Evolutionary conservation across 2,888 invertebrate genomes (phyloP).

Genomic region (Epinotia demarniana): DNA sequence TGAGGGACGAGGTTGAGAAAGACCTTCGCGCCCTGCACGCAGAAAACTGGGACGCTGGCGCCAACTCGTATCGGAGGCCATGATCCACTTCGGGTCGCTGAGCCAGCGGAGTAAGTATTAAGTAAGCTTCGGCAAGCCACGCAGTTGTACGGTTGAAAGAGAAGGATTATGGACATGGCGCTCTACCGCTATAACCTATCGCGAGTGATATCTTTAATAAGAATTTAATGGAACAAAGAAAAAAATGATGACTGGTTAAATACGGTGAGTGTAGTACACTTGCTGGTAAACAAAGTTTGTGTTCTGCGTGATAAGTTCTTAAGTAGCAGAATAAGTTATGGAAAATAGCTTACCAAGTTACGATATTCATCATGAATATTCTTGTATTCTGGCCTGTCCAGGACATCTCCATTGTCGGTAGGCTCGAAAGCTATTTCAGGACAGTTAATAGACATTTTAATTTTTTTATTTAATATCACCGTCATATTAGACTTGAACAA

Average conservation of each 20-base stretch:
- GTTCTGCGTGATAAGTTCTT: neutral
- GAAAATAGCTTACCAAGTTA: constrained; percentile 86
- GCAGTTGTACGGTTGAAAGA: neutral
- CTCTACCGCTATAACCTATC: neutral
- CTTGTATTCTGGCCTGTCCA: constrained; percentile 90
- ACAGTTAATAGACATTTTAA: neutral
- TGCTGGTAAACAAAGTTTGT: neutral
- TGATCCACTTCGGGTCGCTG: too few relatives aligned
- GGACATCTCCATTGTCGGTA: constrained; percentile 84
- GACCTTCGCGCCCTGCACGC: too few relatives aligned
- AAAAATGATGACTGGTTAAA: too few relatives aligned
- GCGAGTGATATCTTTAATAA: too few relatives aligned
- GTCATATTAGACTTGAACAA: neutral
- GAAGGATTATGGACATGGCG: neutral
- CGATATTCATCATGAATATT: constrained; percentile 94
- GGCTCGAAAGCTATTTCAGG: constrained; percentile 93
- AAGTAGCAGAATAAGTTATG: neutral
- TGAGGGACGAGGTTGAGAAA: too few relatives aligned
- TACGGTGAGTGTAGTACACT: neutral
- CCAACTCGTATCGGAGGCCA: too few relatives aligned
- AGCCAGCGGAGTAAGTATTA: too few relatives aligned
- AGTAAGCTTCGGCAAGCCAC: too few relatives aligned
- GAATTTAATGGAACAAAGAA: too few relatives aligned
- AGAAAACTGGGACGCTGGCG: too few relatives aligned
- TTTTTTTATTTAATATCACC: neutral